Evolutionary conservation across 2,888 invertebrate genomes (phyloP).

Genomic region (Parnassius mnemosyne): DNA sequence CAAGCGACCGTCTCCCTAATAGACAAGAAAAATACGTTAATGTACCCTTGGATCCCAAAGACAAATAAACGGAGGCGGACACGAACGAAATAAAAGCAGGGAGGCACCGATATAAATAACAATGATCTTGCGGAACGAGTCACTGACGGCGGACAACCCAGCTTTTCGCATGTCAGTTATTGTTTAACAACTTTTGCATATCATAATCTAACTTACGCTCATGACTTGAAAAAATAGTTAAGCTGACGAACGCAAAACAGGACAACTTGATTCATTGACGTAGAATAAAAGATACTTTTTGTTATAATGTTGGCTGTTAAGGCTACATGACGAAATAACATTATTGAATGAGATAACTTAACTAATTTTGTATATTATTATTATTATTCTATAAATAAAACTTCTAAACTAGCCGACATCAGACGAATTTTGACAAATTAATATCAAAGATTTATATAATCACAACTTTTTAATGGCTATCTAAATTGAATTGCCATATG

Average conservation of each 20-base stretch:
- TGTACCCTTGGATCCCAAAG: conserved; percentile 77
- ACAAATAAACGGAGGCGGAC: conserved; percentile 76
- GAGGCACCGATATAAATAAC: conserved; percentile 73
- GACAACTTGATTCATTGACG: too few species aligned
- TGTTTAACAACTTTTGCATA: conserved; percentile 28
- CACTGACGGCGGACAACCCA: conserved; percentile 32
- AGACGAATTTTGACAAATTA: too few species aligned
- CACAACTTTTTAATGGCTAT: too few species aligned
- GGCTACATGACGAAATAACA: not conserved
- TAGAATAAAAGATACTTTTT: too few species aligned
- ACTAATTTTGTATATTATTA: too few species aligned
- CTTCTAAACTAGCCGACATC: too few species aligned
- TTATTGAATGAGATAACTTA: not conserved
- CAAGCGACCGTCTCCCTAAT: conserved; percentile 73
- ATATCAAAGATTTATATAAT: not conserved
- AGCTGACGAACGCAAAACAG: too few species aligned
- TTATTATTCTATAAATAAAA: too few species aligned
- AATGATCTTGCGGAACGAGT: conserved; percentile 65
- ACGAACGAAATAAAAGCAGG: conserved; percentile 71
- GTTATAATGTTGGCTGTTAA: too few species aligned
- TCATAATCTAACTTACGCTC: conserved; percentile 17
- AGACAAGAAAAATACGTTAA: conserved; percentile 81
- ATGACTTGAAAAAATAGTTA: not conserved
- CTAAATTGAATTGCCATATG: too few species aligned
- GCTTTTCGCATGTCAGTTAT: conserved; percentile 40